These are phyloP conservation scores for Acanthurus leucopareius DNA, from an alignment of 2,797 vertebrate genomes.

Conservation along the genomic window DNA sequence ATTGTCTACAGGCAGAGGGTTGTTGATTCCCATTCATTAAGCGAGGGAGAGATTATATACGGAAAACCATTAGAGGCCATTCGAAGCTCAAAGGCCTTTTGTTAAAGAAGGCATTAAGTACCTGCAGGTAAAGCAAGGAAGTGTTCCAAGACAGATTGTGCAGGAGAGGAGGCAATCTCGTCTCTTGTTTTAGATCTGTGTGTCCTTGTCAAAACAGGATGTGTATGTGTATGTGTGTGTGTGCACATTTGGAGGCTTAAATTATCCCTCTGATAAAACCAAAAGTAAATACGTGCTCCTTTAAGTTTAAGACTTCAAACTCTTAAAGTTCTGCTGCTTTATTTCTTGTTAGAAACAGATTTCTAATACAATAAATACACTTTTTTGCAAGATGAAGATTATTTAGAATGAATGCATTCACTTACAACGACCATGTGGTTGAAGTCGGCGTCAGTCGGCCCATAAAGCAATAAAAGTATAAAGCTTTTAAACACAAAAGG, in stretches of 20 bases:
- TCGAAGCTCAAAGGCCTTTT: slow-evolving; percentile 24
- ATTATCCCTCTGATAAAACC: too few relatives aligned
- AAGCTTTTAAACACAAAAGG: slow-evolving; percentile 14
- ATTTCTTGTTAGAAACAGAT: too few relatives aligned
- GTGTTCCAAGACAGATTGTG: neutral
- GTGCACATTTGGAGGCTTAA: too few relatives aligned
- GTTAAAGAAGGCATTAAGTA: slow-evolving; percentile 4
- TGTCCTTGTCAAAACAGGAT: too few relatives aligned
- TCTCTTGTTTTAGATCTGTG: slow-evolving; percentile 4
- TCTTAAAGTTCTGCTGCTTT: too few relatives aligned
- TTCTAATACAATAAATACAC: too few relatives aligned
- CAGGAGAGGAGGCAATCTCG: neutral
- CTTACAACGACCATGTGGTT: neutral
- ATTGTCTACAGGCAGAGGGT: slow-evolving; percentile 31
- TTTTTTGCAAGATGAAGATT: too few relatives aligned
- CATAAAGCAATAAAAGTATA: neutral
- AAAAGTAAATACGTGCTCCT: too few relatives aligned
- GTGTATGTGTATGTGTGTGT: too few relatives aligned
- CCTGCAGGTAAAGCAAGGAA: neutral
- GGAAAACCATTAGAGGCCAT: slow-evolving; percentile 7
- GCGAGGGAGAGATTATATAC: neutral
- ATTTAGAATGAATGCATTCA: too few relatives aligned
- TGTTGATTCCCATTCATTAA: slow-evolving; percentile 58
- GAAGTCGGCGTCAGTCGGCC: too few relatives aligned
- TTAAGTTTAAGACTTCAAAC: too few relatives aligned